phyloP scores from a whole-genome alignment of 2,797 vertebrate species.

The Enteromius viviparus region DNA sequence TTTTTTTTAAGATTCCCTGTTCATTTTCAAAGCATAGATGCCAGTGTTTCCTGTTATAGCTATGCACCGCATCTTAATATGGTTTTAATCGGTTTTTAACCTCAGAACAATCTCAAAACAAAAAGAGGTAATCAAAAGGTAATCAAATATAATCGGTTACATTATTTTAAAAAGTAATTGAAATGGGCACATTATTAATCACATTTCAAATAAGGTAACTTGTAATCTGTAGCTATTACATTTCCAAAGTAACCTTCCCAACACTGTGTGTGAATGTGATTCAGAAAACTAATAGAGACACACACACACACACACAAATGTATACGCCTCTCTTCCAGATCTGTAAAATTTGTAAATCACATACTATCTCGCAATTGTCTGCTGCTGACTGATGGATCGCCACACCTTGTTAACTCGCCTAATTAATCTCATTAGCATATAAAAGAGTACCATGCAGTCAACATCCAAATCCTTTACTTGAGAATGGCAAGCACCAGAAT shows the following conservation, averaged over 20 bases:
- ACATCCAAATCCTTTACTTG: neutral
- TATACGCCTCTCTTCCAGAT: neutral
- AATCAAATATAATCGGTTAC: too few relatives aligned
- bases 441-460: neutral
- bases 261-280: neutral
- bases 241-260: neutral
- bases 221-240: neutral
- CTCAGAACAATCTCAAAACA: too few relatives aligned
- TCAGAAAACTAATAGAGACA: too few relatives aligned
- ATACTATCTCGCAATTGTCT: neutral
- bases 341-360: neutral
- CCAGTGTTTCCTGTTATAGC: too few relatives aligned
- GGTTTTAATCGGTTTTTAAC: too few relatives aligned
- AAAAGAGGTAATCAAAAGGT: too few relatives aligned
- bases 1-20: too few relatives aligned
- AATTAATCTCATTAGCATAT: neutral
- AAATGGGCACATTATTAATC: neutral
- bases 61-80: too few relatives aligned
- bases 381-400: neutral
- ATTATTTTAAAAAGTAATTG: neutral
- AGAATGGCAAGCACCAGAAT: neutral
- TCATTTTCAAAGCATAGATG: too few relatives aligned
- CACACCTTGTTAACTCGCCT: neutral
- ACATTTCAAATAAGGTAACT: neutral
- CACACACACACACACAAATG: neutral